Conservation (phyloP, 1,140 invertebrate genomes). For the Ectropis grisescens region DNA sequence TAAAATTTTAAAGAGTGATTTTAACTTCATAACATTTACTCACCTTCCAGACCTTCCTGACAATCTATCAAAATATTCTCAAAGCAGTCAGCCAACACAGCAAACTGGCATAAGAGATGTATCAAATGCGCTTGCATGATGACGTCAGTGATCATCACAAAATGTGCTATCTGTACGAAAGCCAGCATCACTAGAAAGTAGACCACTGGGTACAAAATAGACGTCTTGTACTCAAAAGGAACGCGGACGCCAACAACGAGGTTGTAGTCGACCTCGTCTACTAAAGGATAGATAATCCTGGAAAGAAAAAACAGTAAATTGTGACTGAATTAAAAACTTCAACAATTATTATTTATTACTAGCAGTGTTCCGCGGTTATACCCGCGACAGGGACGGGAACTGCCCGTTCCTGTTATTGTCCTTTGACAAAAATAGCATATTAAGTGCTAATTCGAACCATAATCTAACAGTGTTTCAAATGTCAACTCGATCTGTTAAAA, state of each 20-base stretch:
- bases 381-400: no score
- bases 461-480: no score
- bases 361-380: no score
- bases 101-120: slow-evolving; percentile 26
- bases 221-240: slow-evolving; percentile 15
- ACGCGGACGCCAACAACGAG: slow-evolving; percentile 13
- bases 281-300: slow-evolving; percentile 24
- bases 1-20: no score
- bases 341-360: no score
- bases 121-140: slow-evolving; percentile 24
- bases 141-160: slow-evolving; percentile 24
- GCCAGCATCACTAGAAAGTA: slow-evolving; percentile 12
- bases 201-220: slow-evolving; percentile 8
- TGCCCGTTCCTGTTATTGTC: no score
- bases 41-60: slow-evolving; percentile 13
- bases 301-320: no score
- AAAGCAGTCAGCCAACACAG: slow-evolving; percentile 21
- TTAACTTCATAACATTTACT: no score
- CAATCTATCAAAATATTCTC: slow-evolving; percentile 22
- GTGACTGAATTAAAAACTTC: no score
- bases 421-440: no score
- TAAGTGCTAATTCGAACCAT: no score
- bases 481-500: no score
- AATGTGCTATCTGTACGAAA: slow-evolving; percentile 19
- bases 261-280: slow-evolving; percentile 29